phyloP scores from a whole-genome alignment of 2,113 vertebrate species.

The Peucedramus taeniatus region DNA sequence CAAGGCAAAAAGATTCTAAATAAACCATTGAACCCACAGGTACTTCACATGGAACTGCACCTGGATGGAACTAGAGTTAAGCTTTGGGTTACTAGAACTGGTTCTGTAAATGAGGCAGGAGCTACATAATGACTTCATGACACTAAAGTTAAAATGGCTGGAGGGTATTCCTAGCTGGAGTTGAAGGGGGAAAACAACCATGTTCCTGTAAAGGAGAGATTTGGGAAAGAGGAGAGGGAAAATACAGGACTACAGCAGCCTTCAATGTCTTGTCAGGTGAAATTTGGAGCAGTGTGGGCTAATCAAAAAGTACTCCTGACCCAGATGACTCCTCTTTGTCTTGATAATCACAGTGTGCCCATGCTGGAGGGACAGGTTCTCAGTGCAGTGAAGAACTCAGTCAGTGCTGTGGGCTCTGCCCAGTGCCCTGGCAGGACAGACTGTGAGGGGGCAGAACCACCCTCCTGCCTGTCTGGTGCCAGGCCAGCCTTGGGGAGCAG shows the following conservation, averaged over 20 bases:
- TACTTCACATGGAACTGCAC: not conserved
- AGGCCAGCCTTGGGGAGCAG: not conserved
- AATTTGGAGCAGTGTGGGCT: not conserved
- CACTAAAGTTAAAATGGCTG: not conserved
- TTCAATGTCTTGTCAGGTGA: not conserved
- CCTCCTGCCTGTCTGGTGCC: not conserved
- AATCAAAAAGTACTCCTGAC: not conserved
- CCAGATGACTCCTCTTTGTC: not conserved
- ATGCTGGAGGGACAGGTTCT: not conserved
- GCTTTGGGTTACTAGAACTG: not conserved
- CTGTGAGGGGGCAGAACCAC: not conserved
- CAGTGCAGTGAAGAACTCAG: not conserved
- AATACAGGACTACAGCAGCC: not conserved
- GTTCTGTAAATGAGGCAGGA: not conserved
- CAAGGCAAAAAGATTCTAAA: not conserved
- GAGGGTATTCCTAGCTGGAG: not conserved
- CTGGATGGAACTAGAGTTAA: not conserved
- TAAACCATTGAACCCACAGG: not conserved
- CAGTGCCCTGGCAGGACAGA: not conserved
- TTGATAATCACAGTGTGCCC: not conserved
- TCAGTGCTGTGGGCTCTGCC: not conserved
- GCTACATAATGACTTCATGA: not conserved
- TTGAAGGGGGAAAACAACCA: not conserved
- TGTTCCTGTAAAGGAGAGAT: not conserved
- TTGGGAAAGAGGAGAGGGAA: not conserved